Percentiles rank a stretch among this genome's conserved stretches.
Evolutionary conservation across 2,113 vertebrate species (phyloP).

Genomic region (Chaetodon auriga): DNA sequence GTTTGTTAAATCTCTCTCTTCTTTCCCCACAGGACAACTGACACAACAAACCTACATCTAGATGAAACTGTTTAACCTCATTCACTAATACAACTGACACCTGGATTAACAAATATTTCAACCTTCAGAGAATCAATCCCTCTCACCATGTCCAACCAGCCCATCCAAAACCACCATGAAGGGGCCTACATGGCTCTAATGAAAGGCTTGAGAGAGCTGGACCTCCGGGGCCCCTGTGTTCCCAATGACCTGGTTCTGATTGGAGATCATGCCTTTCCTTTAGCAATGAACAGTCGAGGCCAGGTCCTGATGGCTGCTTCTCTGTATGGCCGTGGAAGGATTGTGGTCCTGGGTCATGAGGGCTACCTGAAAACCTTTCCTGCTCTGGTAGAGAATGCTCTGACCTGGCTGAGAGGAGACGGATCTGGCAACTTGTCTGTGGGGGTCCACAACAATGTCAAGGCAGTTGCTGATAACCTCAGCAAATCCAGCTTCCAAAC

Average conservation of each 20-base stretch:
- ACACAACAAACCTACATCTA: neutral
- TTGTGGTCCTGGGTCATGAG: constrained; percentile 90
- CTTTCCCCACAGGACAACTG: neutral
- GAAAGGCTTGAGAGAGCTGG: constrained; percentile 75
- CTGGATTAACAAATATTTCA: neutral
- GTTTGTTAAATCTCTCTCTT: neutral
- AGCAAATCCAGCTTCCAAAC: constrained; percentile 55
- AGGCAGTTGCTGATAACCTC: constrained; percentile 81
- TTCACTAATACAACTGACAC: neutral
- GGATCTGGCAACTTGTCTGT: constrained; percentile 66
- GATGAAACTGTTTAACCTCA: neutral
- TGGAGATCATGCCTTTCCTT: constrained; percentile 82
- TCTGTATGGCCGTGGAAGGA: constrained; percentile 84
- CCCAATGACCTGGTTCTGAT: constrained; percentile 80
- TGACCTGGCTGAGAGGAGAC: constrained; percentile 88
- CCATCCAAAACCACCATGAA: constrained; percentile 13
- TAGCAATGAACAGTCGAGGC: constrained; percentile 80
- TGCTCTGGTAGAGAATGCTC: constrained; percentile 86
- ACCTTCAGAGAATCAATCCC: neutral
- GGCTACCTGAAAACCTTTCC: constrained; percentile 83
- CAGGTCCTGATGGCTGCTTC: constrained; percentile 85
- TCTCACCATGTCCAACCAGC: constrained; percentile 49
- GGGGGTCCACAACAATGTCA: constrained; percentile 79
- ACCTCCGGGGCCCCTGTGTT: constrained; percentile 55
- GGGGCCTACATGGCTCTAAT: constrained; percentile 74